Evolutionary conservation across 2,888 invertebrate species (phyloP).

Genomic region (Biston betularia): DNA sequence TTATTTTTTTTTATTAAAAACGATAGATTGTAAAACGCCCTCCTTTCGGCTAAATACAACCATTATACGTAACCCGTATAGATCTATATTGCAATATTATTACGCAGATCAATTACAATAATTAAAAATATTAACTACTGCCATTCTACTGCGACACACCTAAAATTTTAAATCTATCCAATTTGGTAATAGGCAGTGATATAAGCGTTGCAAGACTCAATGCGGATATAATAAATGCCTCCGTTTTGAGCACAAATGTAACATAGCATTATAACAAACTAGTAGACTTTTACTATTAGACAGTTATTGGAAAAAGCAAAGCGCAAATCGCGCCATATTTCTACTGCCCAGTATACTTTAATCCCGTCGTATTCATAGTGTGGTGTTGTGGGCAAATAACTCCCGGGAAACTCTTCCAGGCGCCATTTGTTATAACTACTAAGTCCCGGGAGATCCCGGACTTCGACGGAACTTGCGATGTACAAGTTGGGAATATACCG

Average conservation of each 20-base stretch:
- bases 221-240: slow-evolving; percentile 15
- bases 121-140: too few species aligned
- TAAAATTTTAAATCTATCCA: neutral
- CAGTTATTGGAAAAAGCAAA: slow-evolving; percentile 56
- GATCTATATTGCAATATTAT: too few species aligned
- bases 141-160: too few species aligned
- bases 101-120: too few species aligned
- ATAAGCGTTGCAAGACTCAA: slow-evolving; percentile 18
- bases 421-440: slow-evolving; percentile 76
- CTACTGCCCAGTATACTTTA: slow-evolving; percentile 70
- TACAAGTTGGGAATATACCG: slow-evolving; percentile 50
- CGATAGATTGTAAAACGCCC: too few species aligned
- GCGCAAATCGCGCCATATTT: slow-evolving; percentile 58
- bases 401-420: slow-evolving; percentile 66
- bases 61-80: too few species aligned
- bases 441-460: slow-evolving; percentile 64
- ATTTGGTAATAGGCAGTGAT: neutral
- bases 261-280: slow-evolving; percentile 42
- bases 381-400: slow-evolving; percentile 70
- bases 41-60: too few species aligned
- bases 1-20: too few species aligned
- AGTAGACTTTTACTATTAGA: slow-evolving; percentile 54
- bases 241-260: slow-evolving; percentile 12
- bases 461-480: slow-evolving; percentile 58
- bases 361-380: slow-evolving; percentile 71